A percentile compares a stretch with the other conserved stretches of the same genome.
Evolutionary conservation across 2,113 vertebrate species (phyloP).

Genomic region (Pungitius pungitius): DNA sequence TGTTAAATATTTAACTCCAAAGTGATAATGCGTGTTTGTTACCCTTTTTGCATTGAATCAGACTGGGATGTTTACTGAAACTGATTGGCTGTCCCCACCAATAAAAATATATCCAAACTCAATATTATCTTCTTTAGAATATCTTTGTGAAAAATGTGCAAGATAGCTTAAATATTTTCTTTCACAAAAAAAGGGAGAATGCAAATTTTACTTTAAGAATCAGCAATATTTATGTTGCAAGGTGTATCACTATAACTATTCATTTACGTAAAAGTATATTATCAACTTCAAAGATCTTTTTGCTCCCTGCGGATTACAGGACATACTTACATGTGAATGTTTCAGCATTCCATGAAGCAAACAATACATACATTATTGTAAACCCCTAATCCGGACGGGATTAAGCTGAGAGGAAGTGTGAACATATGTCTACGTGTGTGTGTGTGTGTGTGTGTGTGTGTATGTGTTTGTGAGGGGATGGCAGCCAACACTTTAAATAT

Average conservation of each 20-base stretch:
- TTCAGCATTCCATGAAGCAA: conserved; percentile 46
- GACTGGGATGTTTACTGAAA: no score
- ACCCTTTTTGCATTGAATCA: no score
- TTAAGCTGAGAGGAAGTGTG: conserved; percentile 68
- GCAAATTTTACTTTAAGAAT: neutral
- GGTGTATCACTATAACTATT: neutral
- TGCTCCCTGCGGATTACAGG: conserved; percentile 28
- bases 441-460: conserved; percentile 27
- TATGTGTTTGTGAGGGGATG: conserved; percentile 27
- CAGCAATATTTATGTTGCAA: neutral
- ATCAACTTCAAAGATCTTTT: neutral
- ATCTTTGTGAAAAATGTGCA: neutral
- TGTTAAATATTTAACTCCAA: no score
- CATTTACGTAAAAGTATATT: neutral
- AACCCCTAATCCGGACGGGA: conserved; percentile 66
- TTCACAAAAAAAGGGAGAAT: neutral
- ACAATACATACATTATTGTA: conserved; percentile 36
- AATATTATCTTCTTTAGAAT: neutral
- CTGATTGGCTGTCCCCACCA: no score
- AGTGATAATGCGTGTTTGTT: no score
- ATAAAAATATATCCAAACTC: neutral
- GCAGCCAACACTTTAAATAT: conserved; percentile 89
- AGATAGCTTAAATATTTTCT: neutral
- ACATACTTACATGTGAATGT: conserved; percentile 27
- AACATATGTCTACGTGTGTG: conserved; percentile 27